Percentiles rank a stretch among this genome's conserved stretches.
Conservation (phyloP, 2,113 vertebrate genomes). For the Serilophus lunatus region DNA sequence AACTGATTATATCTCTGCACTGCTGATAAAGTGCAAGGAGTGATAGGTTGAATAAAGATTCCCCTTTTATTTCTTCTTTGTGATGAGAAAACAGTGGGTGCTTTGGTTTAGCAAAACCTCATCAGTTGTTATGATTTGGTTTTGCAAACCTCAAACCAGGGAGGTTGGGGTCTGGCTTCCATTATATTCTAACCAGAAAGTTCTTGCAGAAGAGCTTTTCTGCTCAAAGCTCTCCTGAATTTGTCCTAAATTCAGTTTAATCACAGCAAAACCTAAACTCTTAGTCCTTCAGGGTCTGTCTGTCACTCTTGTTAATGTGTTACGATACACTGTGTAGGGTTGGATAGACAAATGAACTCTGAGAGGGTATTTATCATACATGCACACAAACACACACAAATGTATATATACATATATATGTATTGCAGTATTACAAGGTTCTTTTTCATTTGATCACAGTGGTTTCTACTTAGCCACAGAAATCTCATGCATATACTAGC, state of each 20-base stretch:
- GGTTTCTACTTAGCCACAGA: conserved; percentile 49
- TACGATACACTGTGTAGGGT: background rate
- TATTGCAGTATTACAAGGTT: background rate
- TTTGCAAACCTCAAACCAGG: background rate
- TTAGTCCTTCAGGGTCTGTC: background rate
- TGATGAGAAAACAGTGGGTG: background rate
- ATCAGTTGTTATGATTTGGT: conserved; percentile 20
- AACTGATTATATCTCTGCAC: background rate
- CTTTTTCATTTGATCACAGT: conserved; percentile 21
- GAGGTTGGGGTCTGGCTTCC: conserved; percentile 26
- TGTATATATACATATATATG: background rate
- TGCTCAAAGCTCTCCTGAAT: background rate
- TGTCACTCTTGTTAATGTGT: background rate
- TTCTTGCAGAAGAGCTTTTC: background rate
- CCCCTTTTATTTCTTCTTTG: background rate
- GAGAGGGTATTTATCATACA: background rate
- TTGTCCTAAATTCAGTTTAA: conserved; percentile 13
- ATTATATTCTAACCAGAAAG: conserved; percentile 11
- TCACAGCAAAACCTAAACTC: background rate
- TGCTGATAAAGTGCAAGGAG: background rate
- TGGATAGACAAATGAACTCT: background rate
- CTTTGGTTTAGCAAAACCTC: conserved; percentile 24
- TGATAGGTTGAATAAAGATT: background rate
- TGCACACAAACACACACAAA: background rate
- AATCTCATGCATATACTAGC: background rate